Percentiles rank a stretch among this genome's conserved stretches.
Conservation (phyloP, 2,888 invertebrate species). For the Conops quadrifasciatus region DNA sequence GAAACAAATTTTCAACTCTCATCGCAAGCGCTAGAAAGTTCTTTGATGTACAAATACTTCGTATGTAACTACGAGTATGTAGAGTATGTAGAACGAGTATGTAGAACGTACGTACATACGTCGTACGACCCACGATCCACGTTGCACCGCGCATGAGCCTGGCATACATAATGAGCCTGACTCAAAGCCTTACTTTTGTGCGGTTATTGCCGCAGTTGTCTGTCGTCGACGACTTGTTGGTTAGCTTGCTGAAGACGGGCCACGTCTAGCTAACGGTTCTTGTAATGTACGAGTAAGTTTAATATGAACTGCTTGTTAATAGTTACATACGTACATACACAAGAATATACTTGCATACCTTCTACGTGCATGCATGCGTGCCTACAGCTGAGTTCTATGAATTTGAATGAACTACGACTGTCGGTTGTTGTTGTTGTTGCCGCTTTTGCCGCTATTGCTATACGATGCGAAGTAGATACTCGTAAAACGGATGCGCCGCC, state of each 20-base stretch:
- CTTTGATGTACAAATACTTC: neutral
- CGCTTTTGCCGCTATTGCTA: neutral
- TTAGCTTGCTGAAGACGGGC: neutral
- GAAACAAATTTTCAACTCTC: neutral
- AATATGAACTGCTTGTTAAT: neutral
- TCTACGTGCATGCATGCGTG: slow-evolving; percentile 10
- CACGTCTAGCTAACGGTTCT: slow-evolving; percentile 21
- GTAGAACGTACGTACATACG: neutral
- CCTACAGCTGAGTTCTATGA: slow-evolving; percentile 1
- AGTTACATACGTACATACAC: too few species aligned
- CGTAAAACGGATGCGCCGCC: slow-evolving; percentile 21
- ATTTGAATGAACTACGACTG: slow-evolving; percentile 4
- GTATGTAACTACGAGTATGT: neutral
- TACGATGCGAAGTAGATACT: too few species aligned
- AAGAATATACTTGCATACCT: too few species aligned
- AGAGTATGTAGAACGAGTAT: too few species aligned
- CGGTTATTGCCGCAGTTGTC: neutral
- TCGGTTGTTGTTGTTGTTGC: neutral
- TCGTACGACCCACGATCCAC: neutral
- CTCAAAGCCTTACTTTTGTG: neutral
- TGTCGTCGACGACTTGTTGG: neutral
- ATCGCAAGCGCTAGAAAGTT: neutral
- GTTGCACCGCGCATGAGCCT: neutral
- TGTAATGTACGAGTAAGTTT: neutral
- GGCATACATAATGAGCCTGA: slow-evolving; percentile 22